Conservation (phyloP, 2,888 invertebrate genomes). For the Sarcophaga caerulescens region DNA sequence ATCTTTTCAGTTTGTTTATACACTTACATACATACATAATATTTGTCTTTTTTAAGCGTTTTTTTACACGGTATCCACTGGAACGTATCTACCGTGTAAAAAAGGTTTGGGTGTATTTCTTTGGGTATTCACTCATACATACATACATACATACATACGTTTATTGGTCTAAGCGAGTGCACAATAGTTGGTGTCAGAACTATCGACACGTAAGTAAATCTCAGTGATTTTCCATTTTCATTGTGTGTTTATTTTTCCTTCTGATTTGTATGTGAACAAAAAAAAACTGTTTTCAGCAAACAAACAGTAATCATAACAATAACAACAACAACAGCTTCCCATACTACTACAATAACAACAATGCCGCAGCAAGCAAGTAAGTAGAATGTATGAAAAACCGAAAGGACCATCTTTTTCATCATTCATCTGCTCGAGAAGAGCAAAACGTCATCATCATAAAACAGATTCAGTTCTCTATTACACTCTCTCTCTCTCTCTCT, state of each 20-base stretch:
- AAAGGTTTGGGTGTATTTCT: too few relatives aligned
- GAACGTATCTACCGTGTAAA: too few relatives aligned
- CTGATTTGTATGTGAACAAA: too few relatives aligned
- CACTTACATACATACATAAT: too few relatives aligned
- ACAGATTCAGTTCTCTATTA: too few relatives aligned
- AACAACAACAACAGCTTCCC: background rate
- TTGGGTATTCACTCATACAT: background rate
- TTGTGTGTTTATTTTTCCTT: background rate
- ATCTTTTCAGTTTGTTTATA: too few relatives aligned
- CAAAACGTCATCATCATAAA: constrained; percentile 11
- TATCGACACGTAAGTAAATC: constrained; percentile 46
- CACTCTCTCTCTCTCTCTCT: background rate
- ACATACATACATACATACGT: background rate
- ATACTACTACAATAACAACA: background rate
- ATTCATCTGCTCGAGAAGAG: background rate
- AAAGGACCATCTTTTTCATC: constrained; percentile 16
- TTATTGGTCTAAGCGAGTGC: background rate
- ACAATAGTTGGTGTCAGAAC: constrained; percentile 31
- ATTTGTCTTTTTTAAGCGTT: too few relatives aligned
- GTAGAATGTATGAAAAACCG: background rate
- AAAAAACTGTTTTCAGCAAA: background rate
- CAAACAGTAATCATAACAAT: background rate
- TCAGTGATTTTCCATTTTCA: constrained; percentile 39
- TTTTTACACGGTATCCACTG: too few relatives aligned
- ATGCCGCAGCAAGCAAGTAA: background rate